phyloP scores from a whole-genome alignment of 2,888 invertebrate species.

The Hirtodrosophila cameraria region DNA sequence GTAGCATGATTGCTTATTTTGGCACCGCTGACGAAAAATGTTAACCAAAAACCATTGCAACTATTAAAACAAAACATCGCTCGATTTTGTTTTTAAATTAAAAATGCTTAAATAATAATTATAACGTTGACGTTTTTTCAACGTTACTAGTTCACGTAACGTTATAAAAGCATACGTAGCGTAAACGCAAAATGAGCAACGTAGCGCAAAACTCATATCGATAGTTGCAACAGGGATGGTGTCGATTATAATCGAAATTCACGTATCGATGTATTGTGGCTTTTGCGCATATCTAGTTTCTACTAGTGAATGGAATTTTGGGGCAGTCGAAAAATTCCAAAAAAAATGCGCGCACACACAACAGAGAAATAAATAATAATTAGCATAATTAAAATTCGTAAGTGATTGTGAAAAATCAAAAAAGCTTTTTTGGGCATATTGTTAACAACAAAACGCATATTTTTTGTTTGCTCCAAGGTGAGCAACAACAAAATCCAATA shows the following conservation, averaged over 20 bases:
- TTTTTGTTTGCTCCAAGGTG: conserved; percentile 29
- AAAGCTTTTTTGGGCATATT: too few species aligned
- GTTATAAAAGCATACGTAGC: too few species aligned
- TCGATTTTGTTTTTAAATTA: too few species aligned
- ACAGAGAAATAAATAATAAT: conserved; percentile 43
- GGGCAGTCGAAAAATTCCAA: conserved; percentile 68
- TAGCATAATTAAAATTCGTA: conserved; percentile 47
- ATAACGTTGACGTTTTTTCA: too few species aligned
- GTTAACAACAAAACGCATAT: conserved; percentile 25
- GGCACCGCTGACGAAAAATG: too few species aligned
- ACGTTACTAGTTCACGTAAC: too few species aligned
- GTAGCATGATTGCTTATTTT: too few species aligned
- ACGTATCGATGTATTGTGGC: conserved; percentile 31
- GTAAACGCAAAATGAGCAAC: conserved; percentile 14
- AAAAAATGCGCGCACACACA: conserved; percentile 64
- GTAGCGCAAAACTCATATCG: conserved; percentile 14
- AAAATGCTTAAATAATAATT: too few species aligned
- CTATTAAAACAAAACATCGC: too few species aligned
- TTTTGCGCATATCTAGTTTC: conserved; percentile 44
- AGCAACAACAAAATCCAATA: conserved; percentile 42
- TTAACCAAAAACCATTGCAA: too few species aligned
- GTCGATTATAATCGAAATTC: not conserved
- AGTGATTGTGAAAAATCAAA: conserved; percentile 54
- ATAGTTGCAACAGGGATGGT: conserved; percentile 21
- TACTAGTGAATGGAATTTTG: conserved; percentile 66